A percentile compares a stretch with the other conserved stretches of the same genome.
Conservation (phyloP, 2,888 invertebrate genomes). For the Acleris emargana region DNA sequence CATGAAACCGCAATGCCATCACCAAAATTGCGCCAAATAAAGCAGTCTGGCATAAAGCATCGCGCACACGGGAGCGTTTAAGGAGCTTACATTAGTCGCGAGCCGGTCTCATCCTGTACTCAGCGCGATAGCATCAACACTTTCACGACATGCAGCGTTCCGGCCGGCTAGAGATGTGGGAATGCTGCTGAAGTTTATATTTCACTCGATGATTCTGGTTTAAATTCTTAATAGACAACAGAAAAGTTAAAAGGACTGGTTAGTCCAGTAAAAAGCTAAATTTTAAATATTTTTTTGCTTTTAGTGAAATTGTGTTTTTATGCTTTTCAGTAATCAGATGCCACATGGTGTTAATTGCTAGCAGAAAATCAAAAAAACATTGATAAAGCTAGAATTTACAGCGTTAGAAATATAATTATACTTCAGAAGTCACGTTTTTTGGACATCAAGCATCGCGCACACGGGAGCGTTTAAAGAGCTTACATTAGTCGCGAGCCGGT, state of each 20-base stretch:
- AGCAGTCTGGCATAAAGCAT: conserved; percentile 47
- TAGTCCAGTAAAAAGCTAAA: no score
- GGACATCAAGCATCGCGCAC: conserved; percentile 51
- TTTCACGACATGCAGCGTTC: conserved; percentile 60
- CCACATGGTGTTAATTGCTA: no score
- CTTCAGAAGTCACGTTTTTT: no score
- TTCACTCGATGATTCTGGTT: conserved; percentile 27
- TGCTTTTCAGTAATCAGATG: no score
- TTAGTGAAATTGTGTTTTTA: no score
- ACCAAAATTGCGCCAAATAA: conserved; percentile 21
- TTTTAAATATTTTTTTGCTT: no score
- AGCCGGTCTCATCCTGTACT: conserved; percentile 57
- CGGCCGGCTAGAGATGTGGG: conserved; percentile 46
- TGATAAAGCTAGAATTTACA: no score
- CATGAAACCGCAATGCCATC: conserved; percentile 24
- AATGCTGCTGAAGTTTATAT: not conserved
- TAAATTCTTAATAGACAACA: no score
- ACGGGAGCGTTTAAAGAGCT: conserved; percentile 60
- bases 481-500: conserved; percentile 63
- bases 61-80: conserved; percentile 55
- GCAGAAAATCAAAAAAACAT: no score
- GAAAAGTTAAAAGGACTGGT: no score
- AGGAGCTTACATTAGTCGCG: conserved; percentile 67
- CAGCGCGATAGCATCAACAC: conserved; percentile 68
- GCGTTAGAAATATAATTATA: no score